Conservation (phyloP, 2,888 invertebrate genomes). For the Unio delphinus region DNA sequence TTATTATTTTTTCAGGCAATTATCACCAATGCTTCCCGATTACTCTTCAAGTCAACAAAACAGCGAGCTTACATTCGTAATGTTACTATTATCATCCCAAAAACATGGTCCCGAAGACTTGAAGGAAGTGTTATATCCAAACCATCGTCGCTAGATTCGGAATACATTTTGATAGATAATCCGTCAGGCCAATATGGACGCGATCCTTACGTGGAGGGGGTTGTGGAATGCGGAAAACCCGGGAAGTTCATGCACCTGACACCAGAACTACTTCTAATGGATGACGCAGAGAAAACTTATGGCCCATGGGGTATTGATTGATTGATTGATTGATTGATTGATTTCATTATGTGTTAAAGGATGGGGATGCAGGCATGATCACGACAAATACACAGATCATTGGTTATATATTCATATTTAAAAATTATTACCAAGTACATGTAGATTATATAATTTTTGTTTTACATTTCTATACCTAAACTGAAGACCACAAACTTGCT, state of each 20-base stretch:
- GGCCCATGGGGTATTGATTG: no score
- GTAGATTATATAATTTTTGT: no score
- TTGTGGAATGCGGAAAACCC: slow-evolving; percentile 43
- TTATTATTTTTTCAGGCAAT: slow-evolving; percentile 70
- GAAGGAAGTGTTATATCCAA: slow-evolving; percentile 1
- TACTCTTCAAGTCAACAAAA: slow-evolving; percentile 76
- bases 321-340: no score
- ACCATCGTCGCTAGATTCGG: slow-evolving; percentile 48
- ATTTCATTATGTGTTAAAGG: no score
- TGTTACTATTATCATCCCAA: slow-evolving; percentile 77
- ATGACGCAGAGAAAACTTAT: no score
- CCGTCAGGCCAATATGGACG: slow-evolving; percentile 63
- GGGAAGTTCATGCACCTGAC: slow-evolving; percentile 52
- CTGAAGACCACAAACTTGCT: no score
- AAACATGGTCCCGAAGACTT: slow-evolving; percentile 75
- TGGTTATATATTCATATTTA: no score
- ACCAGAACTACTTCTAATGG: slow-evolving; percentile 39
- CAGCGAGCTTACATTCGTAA: slow-evolving; percentile 72
- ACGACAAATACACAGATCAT: no score
- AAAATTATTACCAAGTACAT: no score
- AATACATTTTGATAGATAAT: slow-evolving; percentile 75
- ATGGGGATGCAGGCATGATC: no score
- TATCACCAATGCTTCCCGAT: slow-evolving; percentile 76
- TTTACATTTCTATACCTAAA: no score
- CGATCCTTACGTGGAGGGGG: slow-evolving; percentile 45